Evolutionary conservation across 2,888 invertebrate species (phyloP), one percentile per base, ranked within the genome.

Genomic region (Phalangium opilio): DNA sequence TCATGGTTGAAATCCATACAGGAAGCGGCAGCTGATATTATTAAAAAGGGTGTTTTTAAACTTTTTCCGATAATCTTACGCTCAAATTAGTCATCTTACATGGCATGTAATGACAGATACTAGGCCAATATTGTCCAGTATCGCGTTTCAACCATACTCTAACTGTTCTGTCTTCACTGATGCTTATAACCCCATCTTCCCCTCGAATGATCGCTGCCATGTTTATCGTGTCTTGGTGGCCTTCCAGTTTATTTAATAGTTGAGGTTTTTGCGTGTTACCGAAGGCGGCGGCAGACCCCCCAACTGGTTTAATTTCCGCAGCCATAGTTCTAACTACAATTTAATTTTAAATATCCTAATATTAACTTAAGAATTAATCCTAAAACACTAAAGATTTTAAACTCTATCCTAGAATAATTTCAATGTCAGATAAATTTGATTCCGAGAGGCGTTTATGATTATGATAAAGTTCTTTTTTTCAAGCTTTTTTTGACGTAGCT

Each of bases 61-160:
- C 8, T 27, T 27, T 8, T 27, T 27, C 8, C 27, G 4, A 27
- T 7, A 27, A 27, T 4, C 27, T 27, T 27, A 27, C 27, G 17
- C 38, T 36, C 8, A 12, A 34, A 48, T n/a, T 21, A 7, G 19
- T 10, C 10, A 41, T 56, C 61, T 59, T 55, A 67, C 66, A 58
- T 5, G 87, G 83, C 82, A 91, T 84, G 61, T 82, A 84, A 64
- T 91, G 90, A 63, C 95, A 95, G 61, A 98, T 89, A 62, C 90
- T 91, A 0, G 96, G 96, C 96, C 96, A 98, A 66, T 91, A 98
- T 63, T 95, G 93, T 3, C 95, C 96, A 1, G 90, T 90, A 66
- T 96, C 96, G 53, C 96, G 75, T 66, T 91, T 93, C 59, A 96
- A 68, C 90, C 95, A 96, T 56, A 98, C 86, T 66, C 95, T 75